Conservation (phyloP, 2,113 vertebrate species). For the Planiliza haematocheilus region DNA sequence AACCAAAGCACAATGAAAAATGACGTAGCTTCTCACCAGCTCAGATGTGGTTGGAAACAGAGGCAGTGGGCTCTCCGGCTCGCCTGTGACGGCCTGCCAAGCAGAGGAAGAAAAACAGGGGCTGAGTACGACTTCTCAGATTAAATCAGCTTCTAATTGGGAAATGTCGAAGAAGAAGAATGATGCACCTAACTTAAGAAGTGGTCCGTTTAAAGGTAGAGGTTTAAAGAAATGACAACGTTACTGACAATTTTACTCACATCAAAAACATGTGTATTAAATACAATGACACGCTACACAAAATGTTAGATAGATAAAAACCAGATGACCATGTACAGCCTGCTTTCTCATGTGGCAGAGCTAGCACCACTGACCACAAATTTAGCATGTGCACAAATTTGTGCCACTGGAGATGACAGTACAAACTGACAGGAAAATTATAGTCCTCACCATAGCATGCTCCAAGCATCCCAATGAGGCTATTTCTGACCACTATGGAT, state of each 20-base stretch:
- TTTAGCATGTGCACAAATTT: neutral
- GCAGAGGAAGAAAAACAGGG: conserved; percentile 51
- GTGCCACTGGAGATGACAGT: conserved; percentile 9
- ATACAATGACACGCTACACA: neutral
- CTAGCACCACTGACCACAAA: conserved; percentile 19
- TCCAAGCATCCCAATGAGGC: conserved; percentile 15
- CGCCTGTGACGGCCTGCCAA: conserved; percentile 54
- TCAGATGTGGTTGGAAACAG: conserved; percentile 60
- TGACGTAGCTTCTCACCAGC: conserved; percentile 48
- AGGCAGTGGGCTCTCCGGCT: conserved; percentile 22
- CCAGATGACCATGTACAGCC: neutral
- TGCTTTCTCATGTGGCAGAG: neutral
- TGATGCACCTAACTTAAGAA: neutral
- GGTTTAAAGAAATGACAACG: neutral
- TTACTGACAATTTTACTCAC: neutral
- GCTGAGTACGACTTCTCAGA: neutral
- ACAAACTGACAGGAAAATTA: conserved; percentile 27
- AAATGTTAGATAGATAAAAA: neutral
- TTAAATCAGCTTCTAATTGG: conserved; percentile 35
- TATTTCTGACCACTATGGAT: conserved; percentile 30
- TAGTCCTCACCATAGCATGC: neutral
- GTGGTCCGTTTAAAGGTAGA: neutral
- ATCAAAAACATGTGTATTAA: conserved; percentile 18
- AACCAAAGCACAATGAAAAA: conserved; percentile 7
- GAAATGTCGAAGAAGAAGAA: neutral